These are phyloP conservation scores for Agraylea sexmaculata DNA, from an alignment of 1,140 invertebrate species.

Conservation along the genomic window DNA sequence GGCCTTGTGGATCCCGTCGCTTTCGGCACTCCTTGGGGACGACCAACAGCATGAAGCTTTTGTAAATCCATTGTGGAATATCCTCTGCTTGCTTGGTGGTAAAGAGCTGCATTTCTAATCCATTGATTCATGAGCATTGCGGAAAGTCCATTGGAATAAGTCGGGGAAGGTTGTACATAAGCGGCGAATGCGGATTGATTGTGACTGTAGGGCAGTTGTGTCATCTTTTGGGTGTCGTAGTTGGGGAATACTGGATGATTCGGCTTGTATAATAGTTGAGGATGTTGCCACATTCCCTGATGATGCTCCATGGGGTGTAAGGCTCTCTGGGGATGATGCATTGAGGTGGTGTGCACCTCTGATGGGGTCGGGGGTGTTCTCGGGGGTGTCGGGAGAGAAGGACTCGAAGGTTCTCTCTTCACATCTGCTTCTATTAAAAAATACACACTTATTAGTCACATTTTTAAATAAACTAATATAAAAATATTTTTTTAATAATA, in stretches of 20 bases:
- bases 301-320: conserved; percentile 18
- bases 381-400: conserved; percentile 55
- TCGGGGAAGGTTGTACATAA: conserved; percentile 34
- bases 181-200: conserved; percentile 27
- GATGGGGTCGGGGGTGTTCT: conserved; percentile 48
- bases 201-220: conserved; percentile 22
- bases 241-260: conserved; percentile 20
- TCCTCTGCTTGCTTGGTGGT: conserved; percentile 41
- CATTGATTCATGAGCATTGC: conserved; percentile 56
- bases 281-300: conserved; percentile 21
- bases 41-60: conserved; percentile 30
- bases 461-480: too few species aligned
- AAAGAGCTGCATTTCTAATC: conserved; percentile 55
- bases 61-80: conserved; percentile 35
- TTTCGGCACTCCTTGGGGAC: conserved; percentile 42
- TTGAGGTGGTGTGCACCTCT: conserved; percentile 23
- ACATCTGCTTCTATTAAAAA: conserved; percentile 29
- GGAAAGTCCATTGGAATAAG: conserved; percentile 39
- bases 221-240: conserved; percentile 26
- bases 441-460: too few species aligned
- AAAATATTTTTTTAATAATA: too few species aligned
- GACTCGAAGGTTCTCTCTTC: conserved; percentile 51
- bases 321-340: conserved; percentile 22
- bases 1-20: conserved; percentile 50
- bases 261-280: conserved; percentile 15